A percentile compares a stretch with the other conserved stretches of the same genome.
phyloP scores from a whole-genome alignment of 1,140 invertebrate species.

The Dendroctonus ponderosae region DNA sequence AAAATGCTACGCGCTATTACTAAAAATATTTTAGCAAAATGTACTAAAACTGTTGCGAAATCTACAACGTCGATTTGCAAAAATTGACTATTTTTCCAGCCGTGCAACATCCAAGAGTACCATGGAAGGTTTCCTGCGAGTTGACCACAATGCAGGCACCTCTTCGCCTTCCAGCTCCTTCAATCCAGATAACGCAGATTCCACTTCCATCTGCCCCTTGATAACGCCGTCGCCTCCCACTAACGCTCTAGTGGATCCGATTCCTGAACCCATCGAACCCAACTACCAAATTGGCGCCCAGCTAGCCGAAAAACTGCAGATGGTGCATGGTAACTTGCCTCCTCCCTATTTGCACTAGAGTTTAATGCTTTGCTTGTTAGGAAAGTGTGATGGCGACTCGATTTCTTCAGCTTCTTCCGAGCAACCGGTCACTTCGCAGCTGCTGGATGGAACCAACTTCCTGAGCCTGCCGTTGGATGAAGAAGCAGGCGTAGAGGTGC shows the following conservation, averaged over 20 bases:
- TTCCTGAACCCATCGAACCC: slow-evolving; percentile 45
- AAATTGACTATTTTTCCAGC: too few relatives aligned
- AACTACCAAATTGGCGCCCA: slow-evolving; percentile 44
- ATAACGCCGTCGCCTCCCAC: slow-evolving; percentile 55
- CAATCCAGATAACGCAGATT: slow-evolving; percentile 56
- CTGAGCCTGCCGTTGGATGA: slow-evolving; percentile 53
- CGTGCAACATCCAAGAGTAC: too few relatives aligned
- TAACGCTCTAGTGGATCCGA: slow-evolving; percentile 53
- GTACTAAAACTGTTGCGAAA: too few relatives aligned
- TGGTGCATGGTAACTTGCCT: slow-evolving; percentile 44
- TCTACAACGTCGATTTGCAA: too few relatives aligned
- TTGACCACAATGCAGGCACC: slow-evolving; percentile 33
- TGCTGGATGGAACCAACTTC: slow-evolving; percentile 53
- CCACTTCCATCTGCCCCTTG: slow-evolving; percentile 57
- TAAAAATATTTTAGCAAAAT: too few relatives aligned
- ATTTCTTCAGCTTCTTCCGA: slow-evolving; percentile 54
- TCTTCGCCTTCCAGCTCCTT: slow-evolving; percentile 46
- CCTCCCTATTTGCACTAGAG: neutral
- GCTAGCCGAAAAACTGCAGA: slow-evolving; percentile 47
- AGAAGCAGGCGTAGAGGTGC: slow-evolving; percentile 46
- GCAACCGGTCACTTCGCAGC: slow-evolving; percentile 52
- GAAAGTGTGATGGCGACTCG: slow-evolving; percentile 41
- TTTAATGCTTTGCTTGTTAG: slow-evolving; percentile 1
- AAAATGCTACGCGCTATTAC: too few relatives aligned
- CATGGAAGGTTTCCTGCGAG: slow-evolving; percentile 43